A percentile compares a stretch with the other conserved stretches of the same genome.
These are phyloP conservation scores for Drosophila ezoana DNA, from an alignment of 2,888 invertebrate genomes.

Conservation along the genomic window DNA sequence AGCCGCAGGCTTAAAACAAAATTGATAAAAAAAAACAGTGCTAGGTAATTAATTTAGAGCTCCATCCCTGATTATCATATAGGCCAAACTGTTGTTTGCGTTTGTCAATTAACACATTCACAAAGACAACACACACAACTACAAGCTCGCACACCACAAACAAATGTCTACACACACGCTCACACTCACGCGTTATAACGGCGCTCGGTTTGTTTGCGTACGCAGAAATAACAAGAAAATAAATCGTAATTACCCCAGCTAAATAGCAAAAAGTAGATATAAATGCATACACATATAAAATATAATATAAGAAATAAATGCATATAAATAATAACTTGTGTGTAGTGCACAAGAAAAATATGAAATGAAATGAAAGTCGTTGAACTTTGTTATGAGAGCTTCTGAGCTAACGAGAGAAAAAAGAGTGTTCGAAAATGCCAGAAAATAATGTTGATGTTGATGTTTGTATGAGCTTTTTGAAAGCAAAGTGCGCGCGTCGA, in stretches of 20 bases:
- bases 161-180: not conserved
- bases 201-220: slow-evolving; percentile 26
- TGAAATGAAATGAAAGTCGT: slow-evolving; percentile 54
- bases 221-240: slow-evolving; percentile 28
- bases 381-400: slow-evolving; percentile 59
- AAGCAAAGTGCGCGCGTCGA: slow-evolving; percentile 73
- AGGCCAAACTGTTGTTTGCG: slow-evolving; percentile 22
- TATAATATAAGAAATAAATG: slow-evolving; percentile 10
- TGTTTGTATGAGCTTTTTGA: slow-evolving; percentile 34
- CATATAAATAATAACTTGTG: slow-evolving; percentile 16
- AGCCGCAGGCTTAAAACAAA: no score
- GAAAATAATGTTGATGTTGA: slow-evolving; percentile 32
- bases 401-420: slow-evolving; percentile 31
- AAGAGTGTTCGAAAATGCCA: slow-evolving; percentile 76
- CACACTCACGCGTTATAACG: slow-evolving; percentile 6
- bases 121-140: not conserved
- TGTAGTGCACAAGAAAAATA: slow-evolving; percentile 49
- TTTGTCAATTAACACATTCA: slow-evolving; percentile 16
- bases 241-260: slow-evolving; percentile 12
- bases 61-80: slow-evolving; percentile 23
- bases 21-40: no score
- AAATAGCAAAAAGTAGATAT: not conserved
- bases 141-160: slow-evolving; percentile 2
- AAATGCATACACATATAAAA: no score
- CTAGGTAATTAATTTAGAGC: no score